Conservation (phyloP, 2,888 invertebrate genomes). For the Acrocera orbiculus region DNA sequence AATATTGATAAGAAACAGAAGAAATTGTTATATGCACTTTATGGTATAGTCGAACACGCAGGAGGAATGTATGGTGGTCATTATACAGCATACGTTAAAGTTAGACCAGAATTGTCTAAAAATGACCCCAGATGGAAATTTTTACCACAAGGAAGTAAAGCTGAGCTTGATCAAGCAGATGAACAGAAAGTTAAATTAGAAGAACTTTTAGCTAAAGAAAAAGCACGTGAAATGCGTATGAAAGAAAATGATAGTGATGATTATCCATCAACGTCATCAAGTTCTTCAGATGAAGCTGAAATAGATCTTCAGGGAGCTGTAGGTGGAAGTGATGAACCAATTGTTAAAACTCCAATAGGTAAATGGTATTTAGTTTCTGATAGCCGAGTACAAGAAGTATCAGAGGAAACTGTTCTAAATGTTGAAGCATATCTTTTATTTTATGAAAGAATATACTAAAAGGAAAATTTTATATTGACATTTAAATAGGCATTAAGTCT, state of each 20-base stretch:
- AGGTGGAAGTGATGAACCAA: conserved; percentile 23
- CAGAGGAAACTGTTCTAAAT: conserved; percentile 59
- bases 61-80: conserved; percentile 71
- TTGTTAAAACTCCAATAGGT: conserved; percentile 37
- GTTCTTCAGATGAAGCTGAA: conserved; percentile 19
- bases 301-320: too few species aligned
- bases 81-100: conserved; percentile 91
- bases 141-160: conserved; percentile 42
- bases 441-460: conserved; percentile 78
- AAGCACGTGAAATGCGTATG: conserved; percentile 21
- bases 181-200: conserved; percentile 31
- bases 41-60: conserved; percentile 89
- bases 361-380: conserved; percentile 93
- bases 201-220: conserved; percentile 25
- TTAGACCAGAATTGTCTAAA: conserved; percentile 41
- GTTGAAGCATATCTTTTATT: conserved; percentile 91
- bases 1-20: conserved; percentile 43
- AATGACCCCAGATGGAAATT: conserved; percentile 58
- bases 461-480: not conserved
- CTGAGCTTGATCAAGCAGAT: conserved; percentile 34
- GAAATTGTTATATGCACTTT: conserved; percentile 68
- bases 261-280: conserved; percentile 39
- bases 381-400: conserved; percentile 64
- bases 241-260: conserved; percentile 34
- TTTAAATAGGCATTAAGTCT: too few species aligned